These are phyloP conservation scores for Carposina sasakii DNA, from an alignment of 1,140 invertebrate species.

Conservation along the genomic window DNA sequence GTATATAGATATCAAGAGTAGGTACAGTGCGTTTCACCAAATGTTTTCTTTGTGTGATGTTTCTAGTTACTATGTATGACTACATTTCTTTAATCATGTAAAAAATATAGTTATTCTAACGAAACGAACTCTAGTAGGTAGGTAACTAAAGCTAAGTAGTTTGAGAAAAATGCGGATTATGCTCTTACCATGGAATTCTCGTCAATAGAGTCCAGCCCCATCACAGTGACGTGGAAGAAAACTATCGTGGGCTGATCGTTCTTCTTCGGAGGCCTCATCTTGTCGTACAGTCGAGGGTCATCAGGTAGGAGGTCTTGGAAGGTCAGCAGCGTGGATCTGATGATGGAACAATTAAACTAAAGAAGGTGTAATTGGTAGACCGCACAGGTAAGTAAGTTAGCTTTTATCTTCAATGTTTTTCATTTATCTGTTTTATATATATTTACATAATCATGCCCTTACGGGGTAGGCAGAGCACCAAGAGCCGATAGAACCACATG, in stretches of 20 bases:
- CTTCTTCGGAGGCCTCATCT: constrained; percentile 91
- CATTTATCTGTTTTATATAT: background rate
- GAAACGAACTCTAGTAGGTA: background rate
- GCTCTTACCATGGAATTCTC: constrained; percentile 89
- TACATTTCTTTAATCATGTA: background rate
- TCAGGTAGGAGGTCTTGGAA: constrained; percentile 89
- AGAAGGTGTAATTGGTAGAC: too few species aligned
- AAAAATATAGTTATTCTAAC: background rate
- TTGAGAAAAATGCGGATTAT: too few species aligned
- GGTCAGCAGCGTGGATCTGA: constrained; percentile 79
- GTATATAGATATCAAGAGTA: background rate
- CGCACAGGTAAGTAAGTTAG: too few species aligned
- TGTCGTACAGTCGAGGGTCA: constrained; percentile 89
- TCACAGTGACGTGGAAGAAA: constrained; percentile 93
- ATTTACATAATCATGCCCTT: background rate
- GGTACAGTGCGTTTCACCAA: background rate
- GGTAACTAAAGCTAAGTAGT: background rate
- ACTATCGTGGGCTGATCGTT: constrained; percentile 90
- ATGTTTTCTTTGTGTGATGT: too few species aligned
- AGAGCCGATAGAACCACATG: background rate
- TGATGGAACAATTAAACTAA: constrained; percentile 4
- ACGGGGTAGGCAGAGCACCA: background rate
- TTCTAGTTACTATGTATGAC: too few species aligned
- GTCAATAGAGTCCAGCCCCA: constrained; percentile 93
- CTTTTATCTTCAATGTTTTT: background rate